Conservation (phyloP, 23 tunicate genomes). For the Oikopleura vanhoeffeni region DNA sequence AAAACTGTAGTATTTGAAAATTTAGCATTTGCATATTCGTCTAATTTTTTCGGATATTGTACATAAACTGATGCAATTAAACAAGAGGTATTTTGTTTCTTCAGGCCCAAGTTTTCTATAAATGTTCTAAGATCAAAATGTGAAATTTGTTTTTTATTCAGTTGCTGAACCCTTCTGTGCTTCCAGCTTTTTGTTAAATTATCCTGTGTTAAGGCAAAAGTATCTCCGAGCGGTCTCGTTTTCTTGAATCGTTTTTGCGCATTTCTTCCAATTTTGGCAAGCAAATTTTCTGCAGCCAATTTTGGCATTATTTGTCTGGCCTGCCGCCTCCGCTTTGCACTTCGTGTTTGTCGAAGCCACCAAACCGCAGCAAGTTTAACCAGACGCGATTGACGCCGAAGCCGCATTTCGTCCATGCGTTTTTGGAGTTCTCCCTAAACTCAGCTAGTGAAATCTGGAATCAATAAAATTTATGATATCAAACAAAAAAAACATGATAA, state of each 20-base stretch:
- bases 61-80: background rate
- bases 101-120: background rate
- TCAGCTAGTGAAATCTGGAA: too few relatives aligned
- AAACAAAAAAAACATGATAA: too few relatives aligned
- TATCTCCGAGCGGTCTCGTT: background rate
- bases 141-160: background rate
- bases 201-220: background rate
- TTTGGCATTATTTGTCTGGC: background rate
- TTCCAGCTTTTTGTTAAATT: background rate
- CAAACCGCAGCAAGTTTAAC: background rate
- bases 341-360: conserved; percentile 2
- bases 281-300: background rate
- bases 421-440: too few relatives aligned
- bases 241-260: background rate
- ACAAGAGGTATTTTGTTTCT: background rate
- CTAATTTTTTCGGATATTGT: background rate
- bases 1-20: background rate
- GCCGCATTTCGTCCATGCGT: background rate
- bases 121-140: background rate
- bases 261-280: background rate
- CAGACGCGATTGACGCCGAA: background rate
- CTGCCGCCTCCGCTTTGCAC: background rate
- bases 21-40: background rate
- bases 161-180: background rate
- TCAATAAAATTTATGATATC: too few relatives aligned